Evolutionary conservation across 2,797 vertebrate genomes (phyloP), one percentile per base, ranked within the genome.

Genomic region (Chaenodraco wilsoni): DNA sequence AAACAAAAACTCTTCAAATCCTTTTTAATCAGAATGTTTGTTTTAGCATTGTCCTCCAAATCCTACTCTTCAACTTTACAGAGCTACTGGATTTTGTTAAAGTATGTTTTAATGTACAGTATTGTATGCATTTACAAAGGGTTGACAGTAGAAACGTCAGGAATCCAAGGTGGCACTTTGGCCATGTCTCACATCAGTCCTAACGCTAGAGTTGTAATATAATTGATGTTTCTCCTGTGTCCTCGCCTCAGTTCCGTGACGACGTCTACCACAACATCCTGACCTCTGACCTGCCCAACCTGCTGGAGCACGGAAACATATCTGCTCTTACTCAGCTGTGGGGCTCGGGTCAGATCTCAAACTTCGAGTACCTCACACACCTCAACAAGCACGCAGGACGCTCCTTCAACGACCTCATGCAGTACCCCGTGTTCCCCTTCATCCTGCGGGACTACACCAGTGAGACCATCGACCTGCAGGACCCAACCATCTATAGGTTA

Each of bases 341-440:
- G 98, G 96, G 96, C 79, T 96, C 97, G 17, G 96, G 97, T 49
- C 98, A 99, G 89, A 99, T 99, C 88, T 97, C 98, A 27, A 99
- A 99, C 91, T 99, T 99, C 62, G 98, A 99, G 85, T 99, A 99
- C 89, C 94, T 99, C 87, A 99, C 98, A 1, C 98, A 99, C 81
- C 94, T 99, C 81, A 99, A 99, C 94, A 99, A 99, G 90, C 98
- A 99, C n/a, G 96, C 98, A 0, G 98, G 98, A 1, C 97, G 98
- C 82, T 99, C 98, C 79, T 99, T 99, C 91, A 99, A 98, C 67
- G 98, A 99, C 84, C 96, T 99, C 83, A 99, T 99, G 98, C 98
- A 99, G 84, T 99, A 99, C 85, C 98, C 98, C 0, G 97, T 99
- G 82, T 99, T 99, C 92, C 98, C 98, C 12, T 99, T 99, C 66